Evolutionary conservation across 2,888 invertebrate species (phyloP).

Genomic region (Hartigia nigra): DNA sequence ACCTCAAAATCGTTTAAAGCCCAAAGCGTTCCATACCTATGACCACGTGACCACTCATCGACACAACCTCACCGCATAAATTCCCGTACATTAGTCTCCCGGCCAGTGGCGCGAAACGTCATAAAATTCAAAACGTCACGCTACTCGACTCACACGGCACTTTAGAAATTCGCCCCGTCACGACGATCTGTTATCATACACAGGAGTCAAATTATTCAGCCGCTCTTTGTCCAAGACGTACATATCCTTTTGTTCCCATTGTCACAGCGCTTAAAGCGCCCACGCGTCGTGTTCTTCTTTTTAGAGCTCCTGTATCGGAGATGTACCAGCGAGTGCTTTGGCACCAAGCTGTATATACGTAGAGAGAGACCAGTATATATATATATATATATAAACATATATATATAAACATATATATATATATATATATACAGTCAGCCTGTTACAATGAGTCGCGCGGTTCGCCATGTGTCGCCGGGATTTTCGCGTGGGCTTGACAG

Average conservation of each 20-base stretch:
- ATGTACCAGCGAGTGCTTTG: neutral
- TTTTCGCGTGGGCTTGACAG: slow-evolving; percentile 4
- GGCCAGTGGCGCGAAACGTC: neutral
- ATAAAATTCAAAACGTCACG: neutral
- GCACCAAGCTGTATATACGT: neutral
- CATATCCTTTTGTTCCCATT: neutral
- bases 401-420: too few relatives aligned
- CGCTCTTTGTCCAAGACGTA: neutral
- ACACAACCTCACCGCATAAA: neutral
- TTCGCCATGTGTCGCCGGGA: neutral
- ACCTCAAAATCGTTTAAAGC: neutral
- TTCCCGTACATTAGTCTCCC: neutral
- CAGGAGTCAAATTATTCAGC: neutral
- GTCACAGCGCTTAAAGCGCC: neutral
- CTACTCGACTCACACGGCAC: neutral
- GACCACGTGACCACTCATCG: neutral
- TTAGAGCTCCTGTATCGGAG: neutral
- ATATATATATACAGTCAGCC: neutral
- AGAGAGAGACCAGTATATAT: neutral
- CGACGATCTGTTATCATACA: neutral
- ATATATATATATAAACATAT: neutral
- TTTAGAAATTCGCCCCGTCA: neutral
- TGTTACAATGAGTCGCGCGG: neutral
- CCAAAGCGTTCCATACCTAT: neutral
- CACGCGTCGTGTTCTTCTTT: neutral